These are phyloP conservation scores for Ptiloglossa arizonensis DNA, from an alignment of 1,140 invertebrate genomes.

Conservation along the genomic window DNA sequence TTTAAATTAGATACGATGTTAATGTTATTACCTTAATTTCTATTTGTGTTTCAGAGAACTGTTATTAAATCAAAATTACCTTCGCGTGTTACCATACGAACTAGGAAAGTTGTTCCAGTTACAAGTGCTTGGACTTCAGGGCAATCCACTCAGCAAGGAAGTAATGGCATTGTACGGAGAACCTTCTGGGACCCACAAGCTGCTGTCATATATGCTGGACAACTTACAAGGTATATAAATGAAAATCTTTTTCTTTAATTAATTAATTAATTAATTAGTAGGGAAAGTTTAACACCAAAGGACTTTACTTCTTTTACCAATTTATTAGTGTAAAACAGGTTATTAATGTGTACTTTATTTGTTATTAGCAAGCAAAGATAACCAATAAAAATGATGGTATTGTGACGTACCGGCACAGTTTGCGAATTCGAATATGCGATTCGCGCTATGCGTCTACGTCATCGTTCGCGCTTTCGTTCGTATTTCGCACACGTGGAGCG, in stretches of 20 bases:
- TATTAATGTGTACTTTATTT: background rate
- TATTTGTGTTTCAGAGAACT: conserved; percentile 89
- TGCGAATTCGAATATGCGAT: too few species aligned
- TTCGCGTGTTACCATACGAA: conserved; percentile 97
- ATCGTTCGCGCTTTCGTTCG: too few species aligned
- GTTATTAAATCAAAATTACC: conserved; percentile 95
- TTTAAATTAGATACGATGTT: background rate
- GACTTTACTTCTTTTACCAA: background rate
- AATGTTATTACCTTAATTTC: background rate
- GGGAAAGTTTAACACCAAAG: too few species aligned
- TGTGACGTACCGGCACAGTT: too few species aligned
- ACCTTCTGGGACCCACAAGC: conserved; percentile 95
- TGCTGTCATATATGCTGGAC: conserved; percentile 96
- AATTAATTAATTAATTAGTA: too few species aligned
- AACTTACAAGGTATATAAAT: conserved; percentile 92
- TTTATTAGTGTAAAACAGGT: too few species aligned
- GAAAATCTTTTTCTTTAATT: too few species aligned
- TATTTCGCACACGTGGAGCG: too few species aligned
- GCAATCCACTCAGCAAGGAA: conserved; percentile 97
- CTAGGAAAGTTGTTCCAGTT: conserved; percentile 98
- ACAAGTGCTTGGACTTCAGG: conserved; percentile 93
- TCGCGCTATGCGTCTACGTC: too few species aligned
- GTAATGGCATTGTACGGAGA: conserved; percentile 95
- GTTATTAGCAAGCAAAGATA: background rate
- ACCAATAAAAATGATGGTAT: background rate